phyloP scores from a whole-genome alignment of 2,888 invertebrate genomes.

The Ischnura elegans region DNA sequence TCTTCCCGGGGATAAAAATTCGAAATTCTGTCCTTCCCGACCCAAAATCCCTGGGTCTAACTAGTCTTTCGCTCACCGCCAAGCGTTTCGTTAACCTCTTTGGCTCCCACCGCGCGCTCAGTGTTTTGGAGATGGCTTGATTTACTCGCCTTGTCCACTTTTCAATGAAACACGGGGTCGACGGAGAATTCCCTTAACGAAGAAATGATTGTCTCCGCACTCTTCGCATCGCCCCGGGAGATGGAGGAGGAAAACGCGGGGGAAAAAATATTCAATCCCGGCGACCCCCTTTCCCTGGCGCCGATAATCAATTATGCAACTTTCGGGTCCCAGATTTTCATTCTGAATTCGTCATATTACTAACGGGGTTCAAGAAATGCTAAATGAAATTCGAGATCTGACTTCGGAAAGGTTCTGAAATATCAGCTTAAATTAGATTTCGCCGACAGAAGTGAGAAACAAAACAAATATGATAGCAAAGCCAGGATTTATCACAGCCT shows the following conservation, averaged over 20 bases:
- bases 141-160: constrained; percentile 17
- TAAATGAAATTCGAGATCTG: neutral
- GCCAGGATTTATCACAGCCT: too few relatives aligned
- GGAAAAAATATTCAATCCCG: neutral
- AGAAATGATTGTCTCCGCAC: constrained; percentile 45
- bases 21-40: neutral
- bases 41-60: neutral
- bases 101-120: neutral
- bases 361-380: neutral
- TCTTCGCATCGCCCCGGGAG: neutral
- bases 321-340: neutral
- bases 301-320: constrained; percentile 19
- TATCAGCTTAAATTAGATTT: neutral
- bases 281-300: neutral
- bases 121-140: constrained; percentile 40
- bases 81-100: neutral
- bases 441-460: neutral
- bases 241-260: neutral
- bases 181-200: constrained; percentile 43
- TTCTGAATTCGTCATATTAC: neutral
- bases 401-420: neutral
- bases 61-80: neutral
- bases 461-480: too few relatives aligned
- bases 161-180: constrained; percentile 32
- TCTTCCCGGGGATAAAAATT: constrained; percentile 16